These are phyloP conservation scores for Endotricha flammealis DNA, from an alignment of 2,888 invertebrate genomes.

Conservation along the genomic window DNA sequence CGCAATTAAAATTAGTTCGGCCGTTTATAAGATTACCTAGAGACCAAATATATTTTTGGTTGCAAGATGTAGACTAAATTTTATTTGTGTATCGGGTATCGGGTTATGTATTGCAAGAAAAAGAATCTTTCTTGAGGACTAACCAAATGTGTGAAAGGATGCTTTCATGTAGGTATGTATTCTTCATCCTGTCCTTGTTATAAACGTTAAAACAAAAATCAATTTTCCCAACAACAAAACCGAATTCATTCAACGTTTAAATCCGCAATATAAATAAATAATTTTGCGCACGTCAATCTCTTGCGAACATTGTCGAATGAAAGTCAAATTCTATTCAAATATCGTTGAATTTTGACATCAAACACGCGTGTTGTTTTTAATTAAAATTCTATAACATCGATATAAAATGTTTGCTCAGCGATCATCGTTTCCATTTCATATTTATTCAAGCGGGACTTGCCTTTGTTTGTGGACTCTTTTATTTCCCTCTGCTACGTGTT, in stretches of 20 bases:
- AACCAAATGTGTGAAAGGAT: no score
- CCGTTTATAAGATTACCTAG: no score
- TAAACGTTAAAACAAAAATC: no score
- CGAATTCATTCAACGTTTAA: background rate
- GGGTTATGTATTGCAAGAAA: no score
- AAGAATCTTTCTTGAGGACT: no score
- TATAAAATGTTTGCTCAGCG: conserved; percentile 35
- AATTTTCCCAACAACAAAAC: no score
- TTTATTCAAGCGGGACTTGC: conserved; percentile 21
- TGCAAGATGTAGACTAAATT: no score
- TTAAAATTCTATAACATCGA: conserved; percentile 32
- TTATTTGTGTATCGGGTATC: no score
- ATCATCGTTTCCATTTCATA: conserved; percentile 24
- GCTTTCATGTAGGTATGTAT: no score
- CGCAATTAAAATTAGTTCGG: no score
- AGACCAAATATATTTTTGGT: no score
- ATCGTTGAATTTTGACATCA: conserved; percentile 15
- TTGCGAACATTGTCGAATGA: conserved; percentile 17
- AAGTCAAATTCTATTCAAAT: conserved; percentile 18
- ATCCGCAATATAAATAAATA: conserved; percentile 13
- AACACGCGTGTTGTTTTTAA: conserved; percentile 30
- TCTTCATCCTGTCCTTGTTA: no score
- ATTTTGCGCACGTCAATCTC: conserved; percentile 10
- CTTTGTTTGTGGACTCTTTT: conserved; percentile 14
- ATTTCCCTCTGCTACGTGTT: conserved; percentile 18